Conservation (phyloP, 2,113 vertebrate genomes). For the Eolophus roseicapilla region DNA sequence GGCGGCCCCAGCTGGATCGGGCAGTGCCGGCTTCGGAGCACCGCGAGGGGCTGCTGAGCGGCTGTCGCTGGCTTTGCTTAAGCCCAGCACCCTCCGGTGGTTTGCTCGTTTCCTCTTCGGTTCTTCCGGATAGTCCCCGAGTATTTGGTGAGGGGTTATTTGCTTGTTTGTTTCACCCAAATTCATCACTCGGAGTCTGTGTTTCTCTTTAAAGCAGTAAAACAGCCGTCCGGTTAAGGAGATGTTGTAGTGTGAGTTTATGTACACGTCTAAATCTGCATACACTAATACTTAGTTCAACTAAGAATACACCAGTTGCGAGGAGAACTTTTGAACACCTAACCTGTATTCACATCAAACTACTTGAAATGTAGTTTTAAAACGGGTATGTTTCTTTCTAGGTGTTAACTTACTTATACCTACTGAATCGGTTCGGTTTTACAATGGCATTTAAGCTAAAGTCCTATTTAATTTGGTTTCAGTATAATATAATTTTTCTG, state of each 20-base stretch:
- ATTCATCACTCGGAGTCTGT: too few relatives aligned
- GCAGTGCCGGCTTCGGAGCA: background rate
- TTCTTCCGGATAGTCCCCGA: background rate
- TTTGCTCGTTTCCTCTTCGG: too few relatives aligned
- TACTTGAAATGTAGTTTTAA: background rate
- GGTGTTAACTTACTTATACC: background rate
- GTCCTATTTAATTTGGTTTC: background rate
- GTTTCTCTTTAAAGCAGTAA: background rate
- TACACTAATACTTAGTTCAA: background rate
- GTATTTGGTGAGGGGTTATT: too few relatives aligned
- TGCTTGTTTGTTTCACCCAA: background rate
- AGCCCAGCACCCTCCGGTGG: background rate
- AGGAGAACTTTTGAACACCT: background rate
- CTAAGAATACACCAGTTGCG: fast-evolving
- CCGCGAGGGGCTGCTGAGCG: fast-evolving
- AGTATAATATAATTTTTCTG: background rate
- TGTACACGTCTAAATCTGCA: background rate
- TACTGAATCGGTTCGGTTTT: background rate
- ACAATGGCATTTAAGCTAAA: background rate
- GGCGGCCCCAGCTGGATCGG: background rate
- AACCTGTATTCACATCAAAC: fast-evolving
- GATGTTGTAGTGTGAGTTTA: background rate
- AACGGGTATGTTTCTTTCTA: background rate
- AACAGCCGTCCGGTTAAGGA: fast-evolving
- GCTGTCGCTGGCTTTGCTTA: background rate